phyloP scores from a whole-genome alignment of 2,888 invertebrate genomes.

The Oeneis ivallda region DNA sequence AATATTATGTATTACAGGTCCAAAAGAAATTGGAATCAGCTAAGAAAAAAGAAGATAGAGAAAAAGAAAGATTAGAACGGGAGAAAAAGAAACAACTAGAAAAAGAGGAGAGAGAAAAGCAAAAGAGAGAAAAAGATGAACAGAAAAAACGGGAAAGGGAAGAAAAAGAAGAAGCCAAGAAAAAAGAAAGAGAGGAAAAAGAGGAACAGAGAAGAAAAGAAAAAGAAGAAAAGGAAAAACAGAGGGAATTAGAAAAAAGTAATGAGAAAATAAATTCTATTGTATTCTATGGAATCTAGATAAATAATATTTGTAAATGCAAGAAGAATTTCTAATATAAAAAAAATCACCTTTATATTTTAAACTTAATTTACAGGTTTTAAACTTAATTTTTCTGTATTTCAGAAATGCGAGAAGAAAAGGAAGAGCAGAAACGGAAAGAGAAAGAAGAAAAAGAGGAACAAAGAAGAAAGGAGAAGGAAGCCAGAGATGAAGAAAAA shows the following conservation, averaged over 20 bases:
- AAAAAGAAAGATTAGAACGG: conserved; percentile 72
- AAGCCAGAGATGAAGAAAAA: conserved; percentile 82
- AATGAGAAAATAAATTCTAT: conserved; percentile 30
- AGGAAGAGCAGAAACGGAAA: conserved; percentile 61
- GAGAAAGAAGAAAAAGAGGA: conserved; percentile 77
- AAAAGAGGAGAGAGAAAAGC: conserved; percentile 73
- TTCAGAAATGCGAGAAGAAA: conserved; percentile 68
- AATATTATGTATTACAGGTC: conserved; percentile 53
- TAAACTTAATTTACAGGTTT: neutral
- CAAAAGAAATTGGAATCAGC: conserved; percentile 81
- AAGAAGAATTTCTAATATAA: no score
- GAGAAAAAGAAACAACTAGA: conserved; percentile 71
- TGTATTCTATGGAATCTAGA: neutral
- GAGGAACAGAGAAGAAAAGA: conserved; percentile 77
- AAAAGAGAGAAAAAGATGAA: conserved; percentile 71
- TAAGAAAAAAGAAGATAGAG: conserved; percentile 80
- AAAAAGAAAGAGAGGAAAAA: conserved; percentile 75
- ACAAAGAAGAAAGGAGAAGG: conserved; percentile 74
- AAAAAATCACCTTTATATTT: no score
- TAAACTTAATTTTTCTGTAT: neutral
- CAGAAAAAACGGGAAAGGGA: conserved; percentile 66
- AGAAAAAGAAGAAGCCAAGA: conserved; percentile 72
- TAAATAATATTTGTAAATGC: no score
- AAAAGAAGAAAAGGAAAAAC: conserved; percentile 77
- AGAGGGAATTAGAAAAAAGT: conserved; percentile 81